Base-by-base conservation (phyloP, 2,113 vertebrate species). In the Cyanoramphus novaezelandiae region DNA sequence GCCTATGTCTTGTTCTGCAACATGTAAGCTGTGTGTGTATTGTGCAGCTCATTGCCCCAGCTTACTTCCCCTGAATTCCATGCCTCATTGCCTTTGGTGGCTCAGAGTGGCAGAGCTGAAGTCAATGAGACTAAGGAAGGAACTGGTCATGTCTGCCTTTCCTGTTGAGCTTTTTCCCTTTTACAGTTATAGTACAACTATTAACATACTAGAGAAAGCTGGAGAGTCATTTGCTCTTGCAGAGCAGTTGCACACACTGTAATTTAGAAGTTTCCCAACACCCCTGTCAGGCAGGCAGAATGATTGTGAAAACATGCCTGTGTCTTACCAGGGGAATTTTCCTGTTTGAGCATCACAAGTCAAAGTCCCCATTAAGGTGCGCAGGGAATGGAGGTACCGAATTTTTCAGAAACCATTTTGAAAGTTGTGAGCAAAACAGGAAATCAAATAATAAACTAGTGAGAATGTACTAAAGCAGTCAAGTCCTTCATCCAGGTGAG, bases 111-210 rank as follows among this genome's bases (percentile, higher is more conserved):
- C 86, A 93, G 69, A 90, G 44, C 74, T 94, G 91, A 91, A 95
- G 31, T 60, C 65, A 76, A 0, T 71, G 72, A 86, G 43, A 64
- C 46, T 55, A 35, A 96, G 90, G 92, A 92, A 95, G 93, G 82
- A 95, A 95, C 82, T 93, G 64, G 39, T 92, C 37, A 16, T 5
- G 7, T 93, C 82, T 88, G 64, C 64, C 90, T 92, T 92, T 95
- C 93, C 95, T 96, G 82, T 88, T 78, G 39, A 90, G 75, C 10
- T 85, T 92, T 94, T 92, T 83, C 55, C 55, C 52, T 92, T 90
- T 92, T 81, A 92, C 55, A 94, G 68, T 62, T 93, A 29, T 11
- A 52, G 50, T 2, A 86, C 55, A 37, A 27, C 47, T 86, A 24
- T 64, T 74, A 86, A 68, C 88, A 64, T 69, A 9, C 20, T 47